Conservation (phyloP, 2,113 vertebrate genomes). For the Sturnus vulgaris region DNA sequence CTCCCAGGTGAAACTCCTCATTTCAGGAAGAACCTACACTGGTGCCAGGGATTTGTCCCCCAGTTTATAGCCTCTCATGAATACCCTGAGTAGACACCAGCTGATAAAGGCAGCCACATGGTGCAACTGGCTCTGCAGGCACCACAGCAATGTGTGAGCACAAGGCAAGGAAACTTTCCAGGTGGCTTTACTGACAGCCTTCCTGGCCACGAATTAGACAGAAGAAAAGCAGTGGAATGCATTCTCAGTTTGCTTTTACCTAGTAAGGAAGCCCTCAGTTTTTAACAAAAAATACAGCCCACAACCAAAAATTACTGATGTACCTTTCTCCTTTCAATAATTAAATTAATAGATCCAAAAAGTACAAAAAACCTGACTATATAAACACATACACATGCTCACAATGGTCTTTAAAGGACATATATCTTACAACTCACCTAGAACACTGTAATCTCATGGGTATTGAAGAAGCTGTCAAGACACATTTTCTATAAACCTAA, state of each 20-base stretch:
- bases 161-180: neutral
- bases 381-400: neutral
- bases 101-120: neutral
- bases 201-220: neutral
- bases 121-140: neutral
- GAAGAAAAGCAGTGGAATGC: neutral
- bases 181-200: fast-evolving
- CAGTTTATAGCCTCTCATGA: neutral
- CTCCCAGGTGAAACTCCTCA: neutral
- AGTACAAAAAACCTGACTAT: neutral
- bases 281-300: neutral
- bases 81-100: neutral
- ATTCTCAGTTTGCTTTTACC: neutral
- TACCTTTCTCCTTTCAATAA: neutral
- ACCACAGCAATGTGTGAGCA: neutral
- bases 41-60: neutral
- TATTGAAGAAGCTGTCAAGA: neutral
- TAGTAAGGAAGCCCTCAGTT: neutral
- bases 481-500: neutral
- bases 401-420: neutral
- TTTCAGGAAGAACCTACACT: neutral
- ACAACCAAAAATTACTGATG: neutral
- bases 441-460: neutral
- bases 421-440: neutral
- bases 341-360: neutral